Evolutionary conservation across 2,797 vertebrate species (phyloP).

Genomic region (Myotis findleyi): DNA sequence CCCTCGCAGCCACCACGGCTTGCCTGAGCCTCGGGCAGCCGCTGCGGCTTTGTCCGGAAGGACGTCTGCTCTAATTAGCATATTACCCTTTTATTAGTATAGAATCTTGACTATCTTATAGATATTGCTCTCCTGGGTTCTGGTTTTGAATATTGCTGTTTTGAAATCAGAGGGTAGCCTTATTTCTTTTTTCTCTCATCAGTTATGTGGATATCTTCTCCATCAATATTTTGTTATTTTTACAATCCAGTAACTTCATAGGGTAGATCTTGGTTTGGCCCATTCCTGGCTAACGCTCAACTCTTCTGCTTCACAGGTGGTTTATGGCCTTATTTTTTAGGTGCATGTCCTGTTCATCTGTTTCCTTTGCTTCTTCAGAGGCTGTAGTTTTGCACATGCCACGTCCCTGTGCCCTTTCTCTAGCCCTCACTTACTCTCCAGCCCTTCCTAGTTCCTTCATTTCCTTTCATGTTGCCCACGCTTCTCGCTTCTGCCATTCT

Average conservation of each 20-base stretch:
- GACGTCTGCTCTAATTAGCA: too few species aligned
- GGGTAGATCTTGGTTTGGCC: neutral
- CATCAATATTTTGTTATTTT: neutral
- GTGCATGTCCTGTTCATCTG: neutral
- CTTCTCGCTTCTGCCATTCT: neutral
- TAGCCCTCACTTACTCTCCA: neutral
- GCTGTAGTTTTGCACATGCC: too few species aligned
- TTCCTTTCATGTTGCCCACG: neutral
- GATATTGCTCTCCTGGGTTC: neutral
- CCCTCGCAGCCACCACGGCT: too few species aligned
- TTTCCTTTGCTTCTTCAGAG: neutral
- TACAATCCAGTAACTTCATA: conserved; percentile 26
- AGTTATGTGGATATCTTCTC: neutral
- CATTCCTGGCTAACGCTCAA: neutral
- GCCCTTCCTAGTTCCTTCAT: neutral
- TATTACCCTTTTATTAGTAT: too few species aligned
- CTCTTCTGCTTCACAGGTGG: neutral
- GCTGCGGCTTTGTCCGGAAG: neutral
- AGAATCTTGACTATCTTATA: neutral
- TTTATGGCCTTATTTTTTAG: neutral
- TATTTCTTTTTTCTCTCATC: neutral
- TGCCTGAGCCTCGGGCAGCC: too few species aligned
- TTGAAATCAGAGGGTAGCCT: neutral
- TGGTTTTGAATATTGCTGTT: neutral
- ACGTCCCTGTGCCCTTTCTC: neutral